Base-by-base conservation (phyloP, 2,113 vertebrate species). In the Sorex araneus region DNA sequence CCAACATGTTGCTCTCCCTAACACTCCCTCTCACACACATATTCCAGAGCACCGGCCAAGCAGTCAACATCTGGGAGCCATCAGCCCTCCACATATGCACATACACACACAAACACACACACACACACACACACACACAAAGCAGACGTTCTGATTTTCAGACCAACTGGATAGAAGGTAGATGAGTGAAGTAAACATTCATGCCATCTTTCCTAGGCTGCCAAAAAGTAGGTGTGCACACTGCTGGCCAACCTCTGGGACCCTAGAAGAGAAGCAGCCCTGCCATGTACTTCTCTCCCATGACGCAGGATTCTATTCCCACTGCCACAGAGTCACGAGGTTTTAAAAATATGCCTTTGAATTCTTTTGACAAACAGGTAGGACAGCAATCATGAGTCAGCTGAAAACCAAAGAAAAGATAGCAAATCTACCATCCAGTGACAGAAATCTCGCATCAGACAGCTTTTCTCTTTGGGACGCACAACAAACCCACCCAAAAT, bases 1-100 rank as follows among this genome's bases (percentile, higher is more conserved):
- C 71, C 45, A 76, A 4, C 18, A 50, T 32, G 8, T 40, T 21
- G 43, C 28, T 45, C 50, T 30, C 36, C n/a, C 8, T 15, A 63
- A 27, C 6, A 67, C 1, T 23, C 67, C 57, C 74, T 60, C 1
- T 28, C 67, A 32, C 74, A 28, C 21, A 36, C n/a, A 28, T 21
- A 36, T 89, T 77, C 36, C 8, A 0, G 80, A 90, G 25, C 10
- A 30, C 45, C 32, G 3, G 45, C 87, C 82, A 43, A 67, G 47
- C 27, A 30, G 63, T 78, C 57, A 85, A 89, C 87, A 95, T 93
- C 73, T 92, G 82, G 81, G 82, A 82, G 28, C 84, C 82, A 86
- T 90, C 73, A 80, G 50, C 40, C 27, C 0, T 3, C 43, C 8
- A 23, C 25, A 87, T 40, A 60, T 7, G 23, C 57, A 60, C 57